Base-by-base conservation (phyloP, 1,140 invertebrate species). In the Epicauta chinensis region DNA sequence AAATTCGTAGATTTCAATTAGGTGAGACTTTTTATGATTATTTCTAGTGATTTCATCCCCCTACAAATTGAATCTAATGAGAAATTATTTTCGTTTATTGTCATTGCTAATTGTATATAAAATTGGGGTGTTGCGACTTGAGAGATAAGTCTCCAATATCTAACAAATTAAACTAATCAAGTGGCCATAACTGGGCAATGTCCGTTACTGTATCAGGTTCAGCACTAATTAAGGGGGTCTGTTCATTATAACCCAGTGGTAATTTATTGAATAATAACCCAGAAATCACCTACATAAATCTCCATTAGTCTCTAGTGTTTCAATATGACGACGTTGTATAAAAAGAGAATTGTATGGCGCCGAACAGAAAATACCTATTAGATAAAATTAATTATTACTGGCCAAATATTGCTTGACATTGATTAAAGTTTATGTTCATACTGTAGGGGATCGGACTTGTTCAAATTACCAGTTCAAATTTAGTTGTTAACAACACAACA, bases 261-360 rank as follows among this genome's bases (percentile, higher is more conserved):
- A 67, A 67, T 67, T 67, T 66, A 65, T 66, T 65, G 65, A 66
- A 66, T 67, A 67, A 67, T 67, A 67, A 67, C 64, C 58, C 57
- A 59, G 60, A 63, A 65, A 67, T 65, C 64, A 63, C 62, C 64
- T 58, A 61, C 61, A 64, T 67, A 66, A 66, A 67, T 67, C 65
- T 64, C 65, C 50, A 67, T 67, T 67, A 67, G 51, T 50, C 37
- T 50, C 45, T 61, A 57, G 57, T 57, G 58, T 63, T 57, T 59
- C 58, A 55, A 63, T 58, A 63, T 56, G 51, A 55, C 50, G 53
- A 50, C 49, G 42, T n/a, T n/a, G n/a, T 45, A 50, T 56, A 56
- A 56, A 59, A 34, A 34, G 56, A 55, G 23, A n/a, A n/a, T n/a
- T n/a, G 35, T 17, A 13, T 53, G 61, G 59, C 61, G 55, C 53